Evolutionary conservation across 2,888 invertebrate species (phyloP).

Genomic region (Agrochola circellaris): DNA sequence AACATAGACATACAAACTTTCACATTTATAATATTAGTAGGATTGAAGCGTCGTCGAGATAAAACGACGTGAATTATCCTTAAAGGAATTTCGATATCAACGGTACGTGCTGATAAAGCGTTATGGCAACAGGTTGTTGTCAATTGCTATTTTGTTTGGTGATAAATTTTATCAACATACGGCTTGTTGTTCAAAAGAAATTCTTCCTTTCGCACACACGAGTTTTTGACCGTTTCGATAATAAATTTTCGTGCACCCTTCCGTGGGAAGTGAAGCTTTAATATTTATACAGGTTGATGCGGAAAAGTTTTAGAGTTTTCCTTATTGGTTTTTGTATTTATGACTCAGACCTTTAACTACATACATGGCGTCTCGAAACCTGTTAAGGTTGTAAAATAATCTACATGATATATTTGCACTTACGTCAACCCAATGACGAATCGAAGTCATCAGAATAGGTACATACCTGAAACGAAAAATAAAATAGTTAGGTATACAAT

Average conservation of each 20-base stretch:
- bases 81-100: constrained; percentile 74
- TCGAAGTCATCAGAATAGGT: constrained; percentile 38
- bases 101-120: constrained; percentile 68
- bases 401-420: constrained; percentile 53
- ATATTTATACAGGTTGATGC: constrained; percentile 28
- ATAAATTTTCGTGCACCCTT: neutral
- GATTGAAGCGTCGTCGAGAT: constrained; percentile 66
- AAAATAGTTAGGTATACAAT: constrained; percentile 26
- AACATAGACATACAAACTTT: too few relatives aligned
- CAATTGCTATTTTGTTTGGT: constrained; percentile 69
- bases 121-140: constrained; percentile 74
- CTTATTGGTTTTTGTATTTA: constrained; percentile 43
- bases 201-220: constrained; percentile 18
- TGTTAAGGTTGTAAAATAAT: constrained; percentile 44
- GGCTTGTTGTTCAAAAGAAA: constrained; percentile 32
- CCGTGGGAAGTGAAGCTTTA: constrained; percentile 6
- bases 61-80: constrained; percentile 70
- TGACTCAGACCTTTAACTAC: constrained; percentile 44
- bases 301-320: constrained; percentile 43
- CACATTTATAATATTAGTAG: neutral
- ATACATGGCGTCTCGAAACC: constrained; percentile 30
- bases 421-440: constrained; percentile 57
- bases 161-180: constrained; percentile 68
- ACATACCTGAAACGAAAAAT: constrained; percentile 67
- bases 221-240: constrained; percentile 17